Evolutionary conservation across 2,797 vertebrate genomes (phyloP), one percentile per base, ranked within the genome.

Genomic region (Pangasius sanitwongsei): DNA sequence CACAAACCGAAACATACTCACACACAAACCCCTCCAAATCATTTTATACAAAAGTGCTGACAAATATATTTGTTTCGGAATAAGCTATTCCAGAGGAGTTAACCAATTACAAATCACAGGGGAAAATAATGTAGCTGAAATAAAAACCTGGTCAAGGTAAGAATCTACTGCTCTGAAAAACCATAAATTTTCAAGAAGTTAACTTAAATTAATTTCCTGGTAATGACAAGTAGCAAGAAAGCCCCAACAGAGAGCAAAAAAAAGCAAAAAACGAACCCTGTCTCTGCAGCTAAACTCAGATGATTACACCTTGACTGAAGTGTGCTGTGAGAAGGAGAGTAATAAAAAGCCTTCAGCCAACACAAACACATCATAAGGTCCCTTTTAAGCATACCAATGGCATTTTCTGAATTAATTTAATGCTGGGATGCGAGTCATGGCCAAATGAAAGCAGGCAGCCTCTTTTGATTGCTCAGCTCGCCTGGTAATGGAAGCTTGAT

Each of bases 401-500:
- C 53, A 87, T 88, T 87, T 55, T 61, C 41, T 3, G 61, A 59
- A 86, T 89, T 88, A 31, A 89, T 87, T 85, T 89, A 70, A 85
- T 53, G 31, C 78, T 37, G 23, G 53, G 53, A 34, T 1, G 31
- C 2, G 31, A 1, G 48, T 81, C 53, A 65, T 7, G 28, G 50
- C 75, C 59, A 67, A 89, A 87, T 83, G 67, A 92, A 89, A n/a
- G 15, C 57, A 67, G 86, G 20, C 77, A 28, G 90, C 67, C 59
- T 82, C 41, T 89, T 87, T 81, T 89, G 18, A 87, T 88, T 65
- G 77, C 80, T 55, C 83, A n/a, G 44, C 69, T 70, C 28, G 67
- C 18, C 44, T 72, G 70, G 50, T 85, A 90, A 87, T 90, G 74
- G 25, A 89, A 65, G 75, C 77, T 81, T 86, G 83, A 89, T 89